Evolutionary conservation across 2,797 vertebrate genomes (phyloP), one percentile per base, ranked within the genome.

Genomic region (Gymnocypris eckloni): DNA sequence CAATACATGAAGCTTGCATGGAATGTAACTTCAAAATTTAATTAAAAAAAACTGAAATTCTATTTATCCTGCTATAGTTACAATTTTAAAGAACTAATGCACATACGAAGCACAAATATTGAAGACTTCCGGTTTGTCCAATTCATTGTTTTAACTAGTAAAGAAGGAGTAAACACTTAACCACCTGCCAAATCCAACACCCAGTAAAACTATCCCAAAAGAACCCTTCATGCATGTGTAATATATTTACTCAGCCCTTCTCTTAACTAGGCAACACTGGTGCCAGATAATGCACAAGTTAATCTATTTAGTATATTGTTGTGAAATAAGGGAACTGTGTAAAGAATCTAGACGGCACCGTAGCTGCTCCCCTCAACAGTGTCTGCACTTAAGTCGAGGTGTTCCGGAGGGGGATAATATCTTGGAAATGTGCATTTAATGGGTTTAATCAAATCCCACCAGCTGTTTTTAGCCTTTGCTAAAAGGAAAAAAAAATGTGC

Each of bases 161-260:
- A 94, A 93, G 93, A 94, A 93, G 90, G 95, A 95, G 97, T 97
- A 98, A 97, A 97, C 96, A 98, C 97, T 97, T 67, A 97, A 97
- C 96, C 97, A 98, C 97, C 97, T 98, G 97, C 98, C 97, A 97
- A 94, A 93, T 93, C 94, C 92, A 93, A 92, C 86, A 93, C 93
- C 97, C 96, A 97, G 98, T 96, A 94, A 94, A 87, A 48, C 92
- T 91, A 93, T 93, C 90, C 94, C 95, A 97, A 97, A 93, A 96
- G 96, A 96, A 95, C 92, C 95, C 94, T 97, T 97, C 97, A 97
- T 97, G 97, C 97, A 97, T 97, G 96, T 94, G 95, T 96, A 98
- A 98, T 97, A 97, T 98, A 98, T 99, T 98, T 98, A 97, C 97
- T 97, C 97, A 97, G 96, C 95, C 93, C 97, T 97, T 98, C 96